Conservation (phyloP, 2,888 invertebrate species). For the Bibio marci region DNA sequence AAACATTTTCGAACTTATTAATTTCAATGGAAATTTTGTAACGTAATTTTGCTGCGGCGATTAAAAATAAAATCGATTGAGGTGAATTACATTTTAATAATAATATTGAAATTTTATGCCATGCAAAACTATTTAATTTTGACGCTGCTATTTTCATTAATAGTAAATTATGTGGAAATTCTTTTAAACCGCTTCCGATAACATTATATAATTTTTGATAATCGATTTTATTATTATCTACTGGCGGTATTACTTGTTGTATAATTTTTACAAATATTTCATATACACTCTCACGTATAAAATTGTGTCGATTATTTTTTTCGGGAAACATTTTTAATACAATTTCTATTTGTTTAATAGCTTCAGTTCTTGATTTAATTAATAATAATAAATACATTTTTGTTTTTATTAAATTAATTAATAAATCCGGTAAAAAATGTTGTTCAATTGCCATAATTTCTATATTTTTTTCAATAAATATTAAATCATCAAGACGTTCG, state of each 20-base stretch:
- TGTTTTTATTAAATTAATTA: constrained; percentile 17
- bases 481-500: constrained; percentile 12
- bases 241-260: constrained; percentile 10
- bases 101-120: constrained; percentile 35
- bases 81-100: constrained; percentile 29
- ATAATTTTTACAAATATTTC: constrained; percentile 25
- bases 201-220: constrained; percentile 25
- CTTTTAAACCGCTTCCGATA: constrained; percentile 25
- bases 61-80: constrained; percentile 30
- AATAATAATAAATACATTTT: constrained; percentile 16
- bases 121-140: constrained; percentile 19
- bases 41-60: constrained; percentile 23
- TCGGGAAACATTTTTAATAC: constrained; percentile 14
- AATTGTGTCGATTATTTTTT: constrained; percentile 13
- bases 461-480: constrained; percentile 15
- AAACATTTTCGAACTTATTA: not conserved
- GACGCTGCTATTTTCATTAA: constrained; percentile 32
- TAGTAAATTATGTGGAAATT: constrained; percentile 41
- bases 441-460: constrained; percentile 19
- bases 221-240: not conserved
- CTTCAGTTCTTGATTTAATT: constrained; percentile 13
- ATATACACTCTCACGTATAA: constrained; percentile 28
- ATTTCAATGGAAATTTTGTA: not conserved
- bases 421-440: constrained; percentile 19
- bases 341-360: constrained; percentile 15